Evolutionary conservation across 2,888 invertebrate species (phyloP), one percentile per base, ranked within the genome.

Genomic region (Cryptops parisi): DNA sequence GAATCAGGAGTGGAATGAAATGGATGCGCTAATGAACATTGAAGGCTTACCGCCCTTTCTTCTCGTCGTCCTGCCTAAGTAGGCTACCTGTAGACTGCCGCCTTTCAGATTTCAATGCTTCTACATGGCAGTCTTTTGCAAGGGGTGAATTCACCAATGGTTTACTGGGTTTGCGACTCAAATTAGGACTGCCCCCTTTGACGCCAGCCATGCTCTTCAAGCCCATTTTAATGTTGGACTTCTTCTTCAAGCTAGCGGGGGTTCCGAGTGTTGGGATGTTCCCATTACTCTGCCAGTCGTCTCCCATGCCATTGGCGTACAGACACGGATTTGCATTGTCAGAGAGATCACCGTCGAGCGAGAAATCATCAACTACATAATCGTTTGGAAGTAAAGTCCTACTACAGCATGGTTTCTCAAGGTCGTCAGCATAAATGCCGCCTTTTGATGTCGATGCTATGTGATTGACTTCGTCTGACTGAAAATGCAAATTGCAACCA

Each of bases 21-120:
- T 49, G 21, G 17, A 26, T 25, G 21, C 22, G 39, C 21, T 49
- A 17, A 22, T 38, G 39, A 25, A 49, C 22, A 26, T 38, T 27
- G 48, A 38, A 38, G 49, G 44, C 51, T 51, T 43, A 51, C 51
- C 51, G 51, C 51, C 51, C 51, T 44, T 51, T 51, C 26, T 51
- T 51, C 26, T 51, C 51, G 41, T 51, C 51, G 4, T 51, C 51
- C 51, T 43, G 51, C 25, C 19, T 51, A 43, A 33, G 33, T 17
- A 51, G 51, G 51, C 41, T 51, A 26, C 51, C 51, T 24, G 51
- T 51, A 12, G 51, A 51, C 51, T 43, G 41, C 51, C 51, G 41
- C 25, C 51, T 25, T 21, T 39, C 22, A 22, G 49, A 49, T 17
- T 51, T 41, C 22, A 19, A 22, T 21, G 25, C 51, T 51, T 41